phyloP scores from a whole-genome alignment of 2,797 vertebrate genomes.

The Champsocephalus esox region DNA sequence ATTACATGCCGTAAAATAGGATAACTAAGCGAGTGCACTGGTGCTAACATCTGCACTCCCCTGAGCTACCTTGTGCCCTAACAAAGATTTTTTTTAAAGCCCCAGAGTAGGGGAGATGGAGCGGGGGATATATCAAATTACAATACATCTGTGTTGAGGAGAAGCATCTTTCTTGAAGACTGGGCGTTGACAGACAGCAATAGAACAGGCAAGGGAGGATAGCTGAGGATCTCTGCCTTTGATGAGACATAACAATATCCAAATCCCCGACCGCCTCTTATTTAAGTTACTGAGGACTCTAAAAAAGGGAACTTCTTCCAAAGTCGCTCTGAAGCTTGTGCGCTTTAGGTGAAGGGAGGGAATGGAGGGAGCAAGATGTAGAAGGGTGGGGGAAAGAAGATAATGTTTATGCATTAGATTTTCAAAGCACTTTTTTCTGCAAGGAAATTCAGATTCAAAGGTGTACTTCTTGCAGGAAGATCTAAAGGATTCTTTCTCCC shows the following conservation, averaged over 20 bases:
- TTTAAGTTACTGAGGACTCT: conserved; percentile 87
- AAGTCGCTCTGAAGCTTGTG: conserved; percentile 85
- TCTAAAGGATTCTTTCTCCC: conserved; percentile 85
- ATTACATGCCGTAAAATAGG: conserved; percentile 43
- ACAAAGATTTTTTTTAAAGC: conserved; percentile 64
- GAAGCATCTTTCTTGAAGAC: conserved; percentile 80
- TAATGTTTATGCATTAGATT: conserved; percentile 91
- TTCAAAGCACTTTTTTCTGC: conserved; percentile 87
- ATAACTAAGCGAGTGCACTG: conserved; percentile 50
- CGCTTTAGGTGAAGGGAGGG: conserved; percentile 85
- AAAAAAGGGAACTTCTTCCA: conserved; percentile 86
- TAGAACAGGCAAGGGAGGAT: conserved; percentile 79
- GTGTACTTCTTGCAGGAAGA: conserved; percentile 87
- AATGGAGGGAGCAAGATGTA: conserved; percentile 73
- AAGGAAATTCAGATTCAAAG: conserved; percentile 89
- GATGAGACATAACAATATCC: conserved; percentile 89
- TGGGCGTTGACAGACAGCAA: conserved; percentile 83
- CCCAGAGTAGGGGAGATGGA: conserved; percentile 41
- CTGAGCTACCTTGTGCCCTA: conserved; percentile 64
- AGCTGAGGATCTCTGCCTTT: conserved; percentile 83
- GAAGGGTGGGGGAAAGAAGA: conserved; percentile 68
- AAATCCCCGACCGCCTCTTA: conserved; percentile 86
- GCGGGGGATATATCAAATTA: conserved; percentile 74
- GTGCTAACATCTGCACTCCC: conserved; percentile 59
- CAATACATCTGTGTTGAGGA: conserved; percentile 79